These are phyloP conservation scores for Stigmatopora nigra DNA, from an alignment of 2,113 vertebrate genomes.

Conservation along the genomic window DNA sequence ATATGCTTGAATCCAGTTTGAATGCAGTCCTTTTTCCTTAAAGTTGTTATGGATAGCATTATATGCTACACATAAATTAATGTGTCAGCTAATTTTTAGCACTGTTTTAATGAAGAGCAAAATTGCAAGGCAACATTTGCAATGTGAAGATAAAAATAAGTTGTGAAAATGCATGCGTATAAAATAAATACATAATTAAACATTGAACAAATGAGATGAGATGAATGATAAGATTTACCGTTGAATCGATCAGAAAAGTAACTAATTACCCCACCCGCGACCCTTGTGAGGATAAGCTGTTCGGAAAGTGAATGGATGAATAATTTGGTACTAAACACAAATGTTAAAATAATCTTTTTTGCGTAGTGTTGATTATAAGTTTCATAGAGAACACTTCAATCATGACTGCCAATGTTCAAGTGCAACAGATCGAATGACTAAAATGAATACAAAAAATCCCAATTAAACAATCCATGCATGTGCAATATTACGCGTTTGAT, in stretches of 20 bases:
- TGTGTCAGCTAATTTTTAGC: constrained; percentile 28
- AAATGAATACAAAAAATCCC: neutral
- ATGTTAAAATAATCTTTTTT: neutral
- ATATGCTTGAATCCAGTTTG: too few relatives aligned
- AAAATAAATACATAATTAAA: neutral
- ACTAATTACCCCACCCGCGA: too few relatives aligned
- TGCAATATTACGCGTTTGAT: neutral
- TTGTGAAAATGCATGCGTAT: neutral
- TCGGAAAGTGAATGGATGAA: too few relatives aligned
- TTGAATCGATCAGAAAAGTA: too few relatives aligned
- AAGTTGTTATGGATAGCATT: neutral
- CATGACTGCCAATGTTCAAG: neutral
- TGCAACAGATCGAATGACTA: neutral
- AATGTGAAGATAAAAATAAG: constrained; percentile 13
- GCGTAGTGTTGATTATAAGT: neutral
- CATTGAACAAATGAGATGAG: neutral
- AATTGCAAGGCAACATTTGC: neutral
- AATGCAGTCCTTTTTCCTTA: neutral
- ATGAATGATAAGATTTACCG: too few relatives aligned
- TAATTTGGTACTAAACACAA: neutral
- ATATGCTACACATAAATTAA: neutral
- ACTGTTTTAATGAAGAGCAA: neutral
- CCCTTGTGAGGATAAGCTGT: too few relatives aligned
- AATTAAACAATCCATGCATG: neutral
- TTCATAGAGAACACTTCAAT: neutral